Evolutionary conservation across 2,797 vertebrate species (phyloP).

Genomic region (Macropodus opercularis): DNA sequence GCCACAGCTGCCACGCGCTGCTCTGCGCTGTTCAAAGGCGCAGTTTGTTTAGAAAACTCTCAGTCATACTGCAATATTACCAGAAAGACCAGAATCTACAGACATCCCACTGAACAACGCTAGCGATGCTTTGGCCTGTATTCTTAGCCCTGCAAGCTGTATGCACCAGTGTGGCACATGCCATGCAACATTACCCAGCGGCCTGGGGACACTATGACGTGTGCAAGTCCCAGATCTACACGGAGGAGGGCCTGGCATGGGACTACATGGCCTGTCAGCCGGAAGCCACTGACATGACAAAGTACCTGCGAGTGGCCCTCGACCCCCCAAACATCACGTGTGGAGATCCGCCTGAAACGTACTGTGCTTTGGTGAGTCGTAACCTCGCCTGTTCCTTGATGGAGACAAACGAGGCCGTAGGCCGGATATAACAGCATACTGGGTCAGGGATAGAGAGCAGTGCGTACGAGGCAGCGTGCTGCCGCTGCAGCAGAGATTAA

Average conservation of each 20-base stretch:
- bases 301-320: slow-evolving; percentile 93
- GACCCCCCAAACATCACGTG: slow-evolving; percentile 97
- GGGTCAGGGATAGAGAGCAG: slow-evolving; percentile 71
- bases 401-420: slow-evolving; percentile 77
- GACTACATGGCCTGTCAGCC: slow-evolving; percentile 99
- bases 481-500: slow-evolving; percentile 61
- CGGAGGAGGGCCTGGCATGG: slow-evolving; percentile 96
- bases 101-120: slow-evolving; percentile 63
- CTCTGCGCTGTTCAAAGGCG: slow-evolving; percentile 54
- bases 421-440: slow-evolving; percentile 66
- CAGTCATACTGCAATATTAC: slow-evolving; percentile 6
- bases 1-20: slow-evolving; percentile 78
- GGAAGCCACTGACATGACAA: slow-evolving; percentile 97
- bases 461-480: slow-evolving; percentile 40
- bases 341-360: slow-evolving; percentile 97
- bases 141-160: slow-evolving; percentile 90
- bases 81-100: slow-evolving; percentile 14
- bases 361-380: slow-evolving; percentile 97
- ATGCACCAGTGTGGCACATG: slow-evolving; percentile 86
- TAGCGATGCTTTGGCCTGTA: slow-evolving; percentile 90
- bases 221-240: slow-evolving; percentile 97
- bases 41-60: slow-evolving; percentile 47
- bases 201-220: slow-evolving; percentile 98
- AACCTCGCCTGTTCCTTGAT: slow-evolving; percentile 71
- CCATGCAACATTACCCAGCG: slow-evolving; percentile 92